Percentiles rank a stretch among this genome's conserved stretches.
Evolutionary conservation across 2,113 vertebrate genomes (phyloP).

Genomic region (Barbus barbus): DNA sequence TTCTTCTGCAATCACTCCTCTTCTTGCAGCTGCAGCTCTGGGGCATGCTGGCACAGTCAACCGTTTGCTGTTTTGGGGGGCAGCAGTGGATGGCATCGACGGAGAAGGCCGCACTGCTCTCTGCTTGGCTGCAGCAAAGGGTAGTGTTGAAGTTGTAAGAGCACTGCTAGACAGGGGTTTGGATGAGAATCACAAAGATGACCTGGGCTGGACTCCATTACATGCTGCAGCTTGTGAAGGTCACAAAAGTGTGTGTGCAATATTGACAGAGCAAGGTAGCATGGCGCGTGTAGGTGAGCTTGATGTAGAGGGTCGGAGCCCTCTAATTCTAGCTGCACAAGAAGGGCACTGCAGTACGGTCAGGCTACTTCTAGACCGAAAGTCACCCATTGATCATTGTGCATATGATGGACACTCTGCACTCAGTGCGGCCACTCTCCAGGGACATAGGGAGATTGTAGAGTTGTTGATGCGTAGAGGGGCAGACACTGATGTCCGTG

Average conservation of each 20-base stretch:
- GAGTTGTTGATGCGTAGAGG: conserved; percentile 77
- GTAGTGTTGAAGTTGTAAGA: conserved; percentile 73
- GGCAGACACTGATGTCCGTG: conserved; percentile 75
- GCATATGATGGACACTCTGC: conserved; percentile 78
- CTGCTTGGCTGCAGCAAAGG: conserved; percentile 75
- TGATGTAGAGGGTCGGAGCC: conserved; percentile 77
- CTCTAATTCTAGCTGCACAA: conserved; percentile 79
- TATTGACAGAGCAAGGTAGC: conserved; percentile 75
- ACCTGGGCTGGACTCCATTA: conserved; percentile 81
- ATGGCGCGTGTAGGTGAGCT: conserved; percentile 76
- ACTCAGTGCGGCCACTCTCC: conserved; percentile 71
- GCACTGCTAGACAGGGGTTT: conserved; percentile 78
- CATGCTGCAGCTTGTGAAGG: conserved; percentile 81
- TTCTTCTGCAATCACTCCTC: conserved; percentile 67
- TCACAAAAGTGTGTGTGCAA: conserved; percentile 72
- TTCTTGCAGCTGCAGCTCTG: conserved; percentile 78
- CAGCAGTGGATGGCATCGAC: conserved; percentile 77
- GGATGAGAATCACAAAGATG: conserved; percentile 83
- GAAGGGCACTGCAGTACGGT: conserved; percentile 76
- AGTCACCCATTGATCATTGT: conserved; percentile 74
- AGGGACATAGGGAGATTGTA: conserved; percentile 69
- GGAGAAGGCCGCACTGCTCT: conserved; percentile 79
- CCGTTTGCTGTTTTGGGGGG: conserved; percentile 79
- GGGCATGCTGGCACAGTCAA: conserved; percentile 75
- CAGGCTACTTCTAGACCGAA: conserved; percentile 74